Evolutionary conservation across 2,797 vertebrate genomes (phyloP), one percentile per base, ranked within the genome.

Genomic region (Crax fasciolata): DNA sequence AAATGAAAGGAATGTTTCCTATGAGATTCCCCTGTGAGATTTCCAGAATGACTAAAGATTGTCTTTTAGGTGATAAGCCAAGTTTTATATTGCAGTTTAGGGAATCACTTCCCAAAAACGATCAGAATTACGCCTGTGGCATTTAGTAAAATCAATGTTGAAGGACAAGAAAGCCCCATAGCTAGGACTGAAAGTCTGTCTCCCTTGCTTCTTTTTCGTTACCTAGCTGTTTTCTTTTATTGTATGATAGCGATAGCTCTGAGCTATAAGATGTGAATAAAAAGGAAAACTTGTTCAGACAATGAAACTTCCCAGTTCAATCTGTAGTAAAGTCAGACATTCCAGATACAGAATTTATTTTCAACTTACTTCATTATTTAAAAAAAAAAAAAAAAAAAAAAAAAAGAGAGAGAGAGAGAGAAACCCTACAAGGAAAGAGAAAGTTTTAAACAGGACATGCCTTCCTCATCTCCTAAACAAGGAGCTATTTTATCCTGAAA

Each of bases 41-140:
- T 94, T 71, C 46, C 49, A 73, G 63, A 84, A 85, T 85, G 66
- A 61, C 82, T 95, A 13, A 13, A 54, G 66, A 90, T 79, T 94
- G 86, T 67, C 70, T 97, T 95, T 94, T 94, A 94, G 93, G 87
- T 85, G 84, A 93, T 95, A 96, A 95, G 68, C 81, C 85, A 91
- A 80, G 78, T 87, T 95, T 92, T 54, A 88, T 79, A 91, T 62
- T 88, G 77, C 73, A 80, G 93, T 91, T 96, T 84, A 91, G 95
- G 88, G 76, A 93, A 91, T 94, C 61, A 43, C 72, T 96, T 96
- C 87, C 87, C 81, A 93, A 51, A 92, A 87, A 94, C 58, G 90
- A 91, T 96, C 48, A 96, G 94, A 95, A 94, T 87, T 93, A 88
- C 21, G 86, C 91, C 67, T 27, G 30, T 91, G 63, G 92, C 78